A percentile compares a stretch with the other conserved stretches of the same genome.
Evolutionary conservation across 92 coral and sea anemone genomes (phyloP).

Genomic region (Isaurus tuberculatus): DNA sequence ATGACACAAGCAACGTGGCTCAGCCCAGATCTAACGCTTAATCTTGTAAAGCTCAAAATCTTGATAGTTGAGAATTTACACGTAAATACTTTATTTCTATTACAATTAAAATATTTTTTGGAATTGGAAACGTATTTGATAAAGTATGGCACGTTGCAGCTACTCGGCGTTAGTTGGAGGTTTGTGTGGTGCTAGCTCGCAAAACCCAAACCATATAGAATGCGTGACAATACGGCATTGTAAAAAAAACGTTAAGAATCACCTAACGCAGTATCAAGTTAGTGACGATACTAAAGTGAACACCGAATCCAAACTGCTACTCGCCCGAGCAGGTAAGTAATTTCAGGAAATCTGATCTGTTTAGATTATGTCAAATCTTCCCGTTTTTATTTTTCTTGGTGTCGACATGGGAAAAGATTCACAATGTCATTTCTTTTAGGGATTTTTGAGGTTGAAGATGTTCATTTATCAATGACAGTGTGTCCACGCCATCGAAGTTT

Average conservation of each 20-base stretch:
- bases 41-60: no score
- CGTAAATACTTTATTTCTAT: neutral
- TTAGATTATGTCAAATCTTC: no score
- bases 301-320: no score
- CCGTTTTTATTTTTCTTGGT: no score
- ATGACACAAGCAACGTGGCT: no score
- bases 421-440: constrained; percentile 26
- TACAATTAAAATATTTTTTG: neutral
- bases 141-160: constrained; percentile 41
- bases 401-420: neutral
- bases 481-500: constrained; percentile 62
- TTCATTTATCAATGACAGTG: constrained; percentile 31
- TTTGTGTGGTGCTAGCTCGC: constrained; percentile 49
- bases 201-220: constrained; percentile 26
- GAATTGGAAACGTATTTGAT: neutral
- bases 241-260: constrained; percentile 26
- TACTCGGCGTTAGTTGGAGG: constrained; percentile 67
- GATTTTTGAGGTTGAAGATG: constrained; percentile 41
- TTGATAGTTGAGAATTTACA: no score
- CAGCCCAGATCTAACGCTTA: no score
- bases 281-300: constrained; percentile 45
- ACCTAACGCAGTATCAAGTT: constrained; percentile 18
- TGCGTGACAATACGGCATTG: constrained; percentile 53
- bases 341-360: no score
- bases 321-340: constrained; percentile 56